phyloP scores from a whole-genome alignment of 2,888 invertebrate species.

The Andrena dorsata region DNA sequence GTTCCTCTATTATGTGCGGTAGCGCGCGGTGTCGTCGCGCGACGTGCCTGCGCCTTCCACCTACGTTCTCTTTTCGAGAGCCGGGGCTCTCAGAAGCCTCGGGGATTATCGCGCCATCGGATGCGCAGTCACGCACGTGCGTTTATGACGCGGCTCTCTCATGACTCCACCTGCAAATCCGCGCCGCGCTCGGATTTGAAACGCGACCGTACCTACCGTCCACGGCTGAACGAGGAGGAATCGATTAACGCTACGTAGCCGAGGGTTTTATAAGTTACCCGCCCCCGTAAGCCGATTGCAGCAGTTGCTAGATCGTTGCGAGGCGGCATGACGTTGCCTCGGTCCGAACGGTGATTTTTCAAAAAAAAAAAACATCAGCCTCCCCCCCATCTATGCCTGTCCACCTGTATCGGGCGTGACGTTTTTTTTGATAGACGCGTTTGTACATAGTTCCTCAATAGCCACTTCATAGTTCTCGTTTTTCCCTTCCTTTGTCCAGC shows the following conservation, averaged over 20 bases:
- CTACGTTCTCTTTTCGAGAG: constrained; percentile 64
- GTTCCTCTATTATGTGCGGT: constrained; percentile 43
- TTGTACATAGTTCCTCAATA: background rate
- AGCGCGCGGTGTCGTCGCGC: constrained; percentile 17
- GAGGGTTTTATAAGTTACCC: constrained; percentile 50
- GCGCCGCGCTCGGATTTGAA: constrained; percentile 59
- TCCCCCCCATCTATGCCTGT: background rate
- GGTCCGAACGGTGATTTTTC: background rate
- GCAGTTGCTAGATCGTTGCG: constrained; percentile 1
- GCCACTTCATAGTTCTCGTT: background rate
- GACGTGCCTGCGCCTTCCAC: constrained; percentile 58
- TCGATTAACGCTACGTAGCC: constrained; percentile 59
- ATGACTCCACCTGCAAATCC: constrained; percentile 78
- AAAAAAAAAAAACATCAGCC: background rate
- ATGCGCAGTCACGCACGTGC: constrained; percentile 80
- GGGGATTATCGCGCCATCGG: constrained; percentile 76
- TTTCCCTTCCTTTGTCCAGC: constrained; percentile 11
- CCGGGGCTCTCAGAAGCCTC: constrained; percentile 60
- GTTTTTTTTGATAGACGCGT: constrained; percentile 3
- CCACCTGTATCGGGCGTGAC: background rate
- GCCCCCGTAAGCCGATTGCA: constrained; percentile 55
- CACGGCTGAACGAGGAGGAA: constrained; percentile 66
- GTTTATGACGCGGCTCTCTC: constrained; percentile 70
- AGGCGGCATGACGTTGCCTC: background rate
- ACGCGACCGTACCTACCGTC: constrained; percentile 67